These are phyloP conservation scores for Reinhardtius hippoglossoides DNA, from an alignment of 2,113 vertebrate species.

Conservation along the genomic window DNA sequence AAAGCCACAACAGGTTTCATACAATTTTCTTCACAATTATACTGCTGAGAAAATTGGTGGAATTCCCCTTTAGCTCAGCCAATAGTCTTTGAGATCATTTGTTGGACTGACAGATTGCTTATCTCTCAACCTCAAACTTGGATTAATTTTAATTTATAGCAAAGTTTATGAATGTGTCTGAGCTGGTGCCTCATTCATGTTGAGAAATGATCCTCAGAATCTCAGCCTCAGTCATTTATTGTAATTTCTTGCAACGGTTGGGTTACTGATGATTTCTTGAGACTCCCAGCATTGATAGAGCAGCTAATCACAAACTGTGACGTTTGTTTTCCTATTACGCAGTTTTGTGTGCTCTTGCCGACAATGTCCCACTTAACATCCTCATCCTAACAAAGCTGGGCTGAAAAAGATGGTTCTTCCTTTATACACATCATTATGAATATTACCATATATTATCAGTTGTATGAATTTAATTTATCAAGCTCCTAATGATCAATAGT, in stretches of 20 bases:
- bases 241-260: not conserved
- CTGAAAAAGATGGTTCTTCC: conserved; percentile 51
- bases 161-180: not conserved
- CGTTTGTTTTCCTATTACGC: conserved; percentile 40
- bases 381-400: conserved; percentile 23
- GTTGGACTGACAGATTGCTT: not conserved
- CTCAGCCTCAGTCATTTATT: not conserved
- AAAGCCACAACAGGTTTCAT: too few relatives aligned
- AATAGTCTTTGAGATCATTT: not conserved
- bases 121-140: not conserved
- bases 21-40: too few relatives aligned
- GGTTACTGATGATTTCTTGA: not conserved
- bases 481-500: conserved; percentile 83
- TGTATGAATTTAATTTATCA: conserved; percentile 86
- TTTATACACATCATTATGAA: conserved; percentile 63
- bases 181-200: not conserved
- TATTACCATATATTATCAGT: conserved; percentile 80
- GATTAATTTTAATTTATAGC: not conserved
- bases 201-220: not conserved
- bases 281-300: not conserved
- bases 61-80: not conserved
- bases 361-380: conserved; percentile 48
- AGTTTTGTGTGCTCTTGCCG: conserved; percentile 49
- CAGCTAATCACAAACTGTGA: conserved; percentile 17
- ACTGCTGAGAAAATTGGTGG: not conserved